Evolutionary conservation across 2,113 vertebrate genomes (phyloP), one percentile per base, ranked within the genome.

Genomic region (Mustela lutreola): DNA sequence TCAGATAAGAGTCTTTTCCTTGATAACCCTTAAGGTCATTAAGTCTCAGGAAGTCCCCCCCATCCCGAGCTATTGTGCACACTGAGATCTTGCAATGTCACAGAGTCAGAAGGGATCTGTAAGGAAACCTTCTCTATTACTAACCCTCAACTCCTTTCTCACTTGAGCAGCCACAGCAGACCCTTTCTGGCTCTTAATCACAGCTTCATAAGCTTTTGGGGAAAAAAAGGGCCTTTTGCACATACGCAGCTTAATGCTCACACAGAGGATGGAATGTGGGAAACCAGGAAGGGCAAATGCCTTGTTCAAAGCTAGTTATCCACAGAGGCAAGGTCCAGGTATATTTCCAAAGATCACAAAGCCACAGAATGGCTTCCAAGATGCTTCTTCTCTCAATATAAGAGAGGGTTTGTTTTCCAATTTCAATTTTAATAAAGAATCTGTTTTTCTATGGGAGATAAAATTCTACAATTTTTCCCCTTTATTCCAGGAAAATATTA

Each of bases 21-120:
- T 26, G 60, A 62, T 4, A 62, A 62, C 60, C 60, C 24, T 26
- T 3, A 5, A 86, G 0, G 16, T 97, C 24, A 12, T 22, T 18
- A 19, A 48, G 10, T 31, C 1, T 0, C 93, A 98, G 33, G 92
- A 97, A 94, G 39, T 39, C 39, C 39, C 39, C 39, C 39, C 39
- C 39, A 39, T 3, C 39, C 39, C 39, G 39, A 39, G 98, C 86
- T 98, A 42, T 42, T 42, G 4, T 42, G 42, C 42, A 42, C 1
- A 1, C 83, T 98, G 98, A 98, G 1, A 84, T 45, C 0, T 28
- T 97, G 98, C 97, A 21, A 50, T 11, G 60, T 84, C 7, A 3
- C 24, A 58, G 36, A 62, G 4, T 19, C 95, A 71, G 24, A 60
- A 76, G 31, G 12, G 56, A 80, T 12, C 73, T 71, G 53, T 76